phyloP scores from a whole-genome alignment of 2,888 invertebrate genomes.

The Monopis laevigella region DNA sequence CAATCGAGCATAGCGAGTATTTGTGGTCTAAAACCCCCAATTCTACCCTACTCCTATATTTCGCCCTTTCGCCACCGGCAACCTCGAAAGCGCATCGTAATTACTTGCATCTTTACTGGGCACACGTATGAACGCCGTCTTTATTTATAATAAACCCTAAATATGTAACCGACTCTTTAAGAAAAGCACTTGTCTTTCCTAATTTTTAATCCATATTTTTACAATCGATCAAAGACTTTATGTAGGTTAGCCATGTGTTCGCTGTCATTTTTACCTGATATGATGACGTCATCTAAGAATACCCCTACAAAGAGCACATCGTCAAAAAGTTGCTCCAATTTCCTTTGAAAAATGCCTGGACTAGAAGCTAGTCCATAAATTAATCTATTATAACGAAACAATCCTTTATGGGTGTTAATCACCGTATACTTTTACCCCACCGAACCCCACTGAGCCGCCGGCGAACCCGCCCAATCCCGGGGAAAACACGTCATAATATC shows the following conservation, averaged over 20 bases:
- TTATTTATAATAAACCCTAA: constrained; percentile 18
- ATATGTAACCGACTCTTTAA: constrained; percentile 19
- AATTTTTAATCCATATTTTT: constrained; percentile 15
- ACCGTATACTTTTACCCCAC: constrained; percentile 15
- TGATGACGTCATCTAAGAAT: constrained; percentile 19
- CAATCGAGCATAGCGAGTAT: too few relatives aligned
- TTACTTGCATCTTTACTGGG: too few relatives aligned
- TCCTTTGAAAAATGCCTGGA: constrained; percentile 20
- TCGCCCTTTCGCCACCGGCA: too few relatives aligned
- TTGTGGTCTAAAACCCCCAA: too few relatives aligned
- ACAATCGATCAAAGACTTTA: constrained; percentile 16
- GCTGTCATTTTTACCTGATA: constrained; percentile 14
- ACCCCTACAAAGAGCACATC: constrained; percentile 16
- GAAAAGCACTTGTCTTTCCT: constrained; percentile 20
- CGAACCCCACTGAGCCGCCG: constrained; percentile 3
- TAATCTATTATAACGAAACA: constrained; percentile 20
- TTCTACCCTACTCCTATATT: too few relatives aligned
- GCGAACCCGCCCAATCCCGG: background rate
- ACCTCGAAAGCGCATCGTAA: too few relatives aligned
- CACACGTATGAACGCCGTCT: constrained; percentile 22
- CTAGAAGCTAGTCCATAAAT: constrained; percentile 19
- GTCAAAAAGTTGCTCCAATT: constrained; percentile 12
- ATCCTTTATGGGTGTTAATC: constrained; percentile 20
- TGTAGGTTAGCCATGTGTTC: constrained; percentile 16
- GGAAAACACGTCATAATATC: background rate